phyloP scores from a whole-genome alignment of 92 coral and sea anemone genomes.

The Porites rus region DNA sequence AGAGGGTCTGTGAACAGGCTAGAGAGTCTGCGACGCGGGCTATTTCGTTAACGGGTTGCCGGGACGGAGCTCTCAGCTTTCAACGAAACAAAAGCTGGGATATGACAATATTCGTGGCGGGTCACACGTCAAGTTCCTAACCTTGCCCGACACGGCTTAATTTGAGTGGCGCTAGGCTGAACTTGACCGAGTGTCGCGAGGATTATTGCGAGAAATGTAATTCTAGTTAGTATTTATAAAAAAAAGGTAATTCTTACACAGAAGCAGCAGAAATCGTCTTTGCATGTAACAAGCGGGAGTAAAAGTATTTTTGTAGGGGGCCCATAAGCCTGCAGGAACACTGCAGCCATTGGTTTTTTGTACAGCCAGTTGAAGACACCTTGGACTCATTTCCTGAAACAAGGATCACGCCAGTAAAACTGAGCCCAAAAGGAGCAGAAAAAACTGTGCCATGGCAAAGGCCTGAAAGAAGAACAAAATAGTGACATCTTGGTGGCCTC shows the following conservation, averaged over 20 bases:
- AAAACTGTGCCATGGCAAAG: background rate
- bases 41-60: no score
- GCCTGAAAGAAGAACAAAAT: background rate
- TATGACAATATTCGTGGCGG: no score
- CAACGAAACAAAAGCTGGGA: no score
- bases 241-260: constrained; percentile 68
- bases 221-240: background rate
- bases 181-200: no score
- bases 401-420: constrained; percentile 3
- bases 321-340: constrained; percentile 65
- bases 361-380: constrained; percentile 24
- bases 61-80: no score
- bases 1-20: no score
- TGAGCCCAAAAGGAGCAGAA: background rate
- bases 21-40: no score
- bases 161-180: no score
- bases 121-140: no score
- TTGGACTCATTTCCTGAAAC: constrained; percentile 12
- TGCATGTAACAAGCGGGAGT: constrained; percentile 88
- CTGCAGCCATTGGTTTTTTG: constrained; percentile 78
- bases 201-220: no score
- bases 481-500: no score
- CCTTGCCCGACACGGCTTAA: no score
- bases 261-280: constrained; percentile 93
- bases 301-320: constrained; percentile 66